Base-by-base conservation (phyloP, 1,140 invertebrate species). In the Drosophila aff. region DNA sequence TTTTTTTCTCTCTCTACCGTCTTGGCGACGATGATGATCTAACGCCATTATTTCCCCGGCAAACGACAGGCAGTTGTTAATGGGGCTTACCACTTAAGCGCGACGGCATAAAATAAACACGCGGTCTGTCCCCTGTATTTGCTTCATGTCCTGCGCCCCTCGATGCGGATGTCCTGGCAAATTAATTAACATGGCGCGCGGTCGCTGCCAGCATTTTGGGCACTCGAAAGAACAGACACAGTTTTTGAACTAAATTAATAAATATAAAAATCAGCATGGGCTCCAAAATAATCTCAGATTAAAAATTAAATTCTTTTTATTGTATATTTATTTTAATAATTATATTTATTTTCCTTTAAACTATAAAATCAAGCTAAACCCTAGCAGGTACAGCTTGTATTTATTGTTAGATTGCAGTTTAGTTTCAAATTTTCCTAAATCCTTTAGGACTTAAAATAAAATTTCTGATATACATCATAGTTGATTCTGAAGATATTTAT, bases 41-140 rank as follows among this genome's bases (percentile, higher is more conserved):
- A 90, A 90, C 85, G 85, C 86, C 85, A 90, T 90, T 90, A 90
- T 85, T 90, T 85, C 59, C 75, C 71, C 62, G 79, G 66, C 85
- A 82, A 84, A 89, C 85, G 85, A 85, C 81, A 90, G 85, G 85
- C 85, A 90, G 85, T 90, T 90, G 85, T 90, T 90, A 90, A 90
- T 90, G 85, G 85, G 85, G 81, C 86, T 90, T 90, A 90, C 85
- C 85, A 89, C 85, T 90, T 89, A 89, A 89, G 85, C 85, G 85
- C 78, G 81, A 85, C 86, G 85, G 85, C 85, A 84, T 85, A 90
- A 89, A 89, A 89, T 89, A 89, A 89, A 90, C 85, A 89, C 81
- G 74, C 78, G 44, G 75, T 65, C 47, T 40, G 46, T 18, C 40
- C 28, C n/a, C 33, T 15, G 8, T 15, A 40, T 26, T 43, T n/a